Base-by-base conservation (phyloP, 1,140 invertebrate species). In the Bombus fervidus region DNA sequence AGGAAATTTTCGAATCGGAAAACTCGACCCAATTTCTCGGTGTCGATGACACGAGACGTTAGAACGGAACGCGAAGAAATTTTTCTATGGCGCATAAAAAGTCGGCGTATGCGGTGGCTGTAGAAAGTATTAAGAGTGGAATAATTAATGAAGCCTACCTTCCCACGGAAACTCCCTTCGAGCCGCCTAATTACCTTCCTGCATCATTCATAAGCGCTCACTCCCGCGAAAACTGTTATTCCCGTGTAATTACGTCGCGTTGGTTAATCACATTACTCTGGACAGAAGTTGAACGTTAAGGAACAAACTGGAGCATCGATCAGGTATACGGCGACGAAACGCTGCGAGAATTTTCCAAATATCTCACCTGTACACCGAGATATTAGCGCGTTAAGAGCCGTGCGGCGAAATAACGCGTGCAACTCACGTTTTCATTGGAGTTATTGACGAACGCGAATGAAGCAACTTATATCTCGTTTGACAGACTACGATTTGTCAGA, bases 191-290 rank as follows among this genome's bases (percentile, higher is more conserved):
- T 73, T 62, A 41, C 68, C 68, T 34, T 62, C 15, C 53, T 81
- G 41, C 41, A 80, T 80, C 78, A 80, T 80, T 80, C 78, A 69
- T 80, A 69, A 69, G 64, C 53, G 64, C 31, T 9, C n/a, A 25
- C 28, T 41, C 0, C 28, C 25, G n/a, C n/a, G 28, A 37, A 39
- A 66, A 66, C 62, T 37, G 78, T 53, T 69, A 80, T 80, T 80
- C 71, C 64, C 43, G 64, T 69, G 41, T 47, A 80, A 80, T 39
- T 69, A 47, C 64, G 34, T 68, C n/a, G 41, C 25, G 41, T 53
- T 69, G 64, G 12, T 53, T 69, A 47, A 80, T 80, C 78, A 37
- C 41, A n/a, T 80, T 80, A 80, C 13, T 10, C 41, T 25, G 13
- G 34, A 37, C 37, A 78, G 18, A 59, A 57, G 74, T 59, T 59